Percentiles rank a stretch among this genome's conserved stretches.
phyloP scores from a whole-genome alignment of 2,888 invertebrate genomes.

The Cerceris ruficornis region DNA sequence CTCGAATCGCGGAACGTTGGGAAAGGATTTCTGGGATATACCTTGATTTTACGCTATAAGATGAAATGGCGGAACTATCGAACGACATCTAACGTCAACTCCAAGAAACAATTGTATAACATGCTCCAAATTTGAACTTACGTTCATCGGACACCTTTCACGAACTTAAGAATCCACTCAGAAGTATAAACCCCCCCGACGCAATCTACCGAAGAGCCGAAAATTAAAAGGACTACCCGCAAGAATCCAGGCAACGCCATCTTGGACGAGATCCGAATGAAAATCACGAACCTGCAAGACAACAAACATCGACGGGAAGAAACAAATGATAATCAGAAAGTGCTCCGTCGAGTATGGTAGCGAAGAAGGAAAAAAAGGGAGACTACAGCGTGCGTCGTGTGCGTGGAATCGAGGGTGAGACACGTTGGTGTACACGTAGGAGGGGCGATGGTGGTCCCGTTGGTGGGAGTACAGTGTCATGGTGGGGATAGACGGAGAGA shows the following conservation, averaged over 20 bases:
- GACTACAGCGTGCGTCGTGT: slow-evolving; percentile 45
- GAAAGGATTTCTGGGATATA: slow-evolving; percentile 29
- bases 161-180: no score
- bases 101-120: no score
- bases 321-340: slow-evolving; percentile 60
- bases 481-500: slow-evolving; percentile 40
- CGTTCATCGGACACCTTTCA: no score
- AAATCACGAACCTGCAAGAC: slow-evolving; percentile 35
- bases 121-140: no score
- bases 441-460: slow-evolving; percentile 30
- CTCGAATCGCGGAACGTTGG: slow-evolving; percentile 34
- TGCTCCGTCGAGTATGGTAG: slow-evolving; percentile 21
- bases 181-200: no score
- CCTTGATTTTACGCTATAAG: slow-evolving; percentile 6
- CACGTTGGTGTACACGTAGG: slow-evolving; percentile 40
- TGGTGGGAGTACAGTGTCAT: slow-evolving; percentile 38
- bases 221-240: no score
- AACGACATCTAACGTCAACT: no score
- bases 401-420: slow-evolving; percentile 42
- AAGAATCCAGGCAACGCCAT: not conserved
- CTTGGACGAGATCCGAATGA: slow-evolving; percentile 10
- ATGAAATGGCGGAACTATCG: slow-evolving; percentile 6
- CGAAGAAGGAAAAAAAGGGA: slow-evolving; percentile 14
- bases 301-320: slow-evolving; percentile 39
- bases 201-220: no score